Evolutionary conservation across 2,113 vertebrate genomes (phyloP), one percentile per base, ranked within the genome.

Genomic region (Neolamprologus fasciatus): DNA sequence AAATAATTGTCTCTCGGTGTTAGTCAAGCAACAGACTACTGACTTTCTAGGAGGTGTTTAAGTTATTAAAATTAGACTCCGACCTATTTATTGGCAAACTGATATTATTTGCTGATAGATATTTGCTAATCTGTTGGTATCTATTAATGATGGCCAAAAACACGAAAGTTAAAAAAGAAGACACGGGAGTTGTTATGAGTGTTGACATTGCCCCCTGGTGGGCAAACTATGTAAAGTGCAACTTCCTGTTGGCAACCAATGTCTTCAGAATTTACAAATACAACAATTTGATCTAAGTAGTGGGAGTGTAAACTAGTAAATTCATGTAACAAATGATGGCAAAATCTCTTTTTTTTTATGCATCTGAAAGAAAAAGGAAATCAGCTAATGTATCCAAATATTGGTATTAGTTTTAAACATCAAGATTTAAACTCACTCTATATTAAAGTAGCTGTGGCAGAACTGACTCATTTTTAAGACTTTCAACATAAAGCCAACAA

Each of bases 71-170:
- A 66, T 66, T 37, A 66, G 19, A 66, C 4, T 0, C 4, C 1
- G 0, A 66, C 0, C 11, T 37, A 13, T 68, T 68, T 0, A 68
- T 8, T 68, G 4, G 61, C 0, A 66, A 66, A 68, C 0, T 37
- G 61, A 68, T 0, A 68, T 21, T 37, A 66, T 37, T 37, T 37
- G 33, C 33, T 66, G 1, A 37, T 37, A 66, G 33, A 37, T 21
- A 66, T 66, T 66, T 66, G 19, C 17, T 37, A 68, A 66, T 66
- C 33, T 0, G 33, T 37, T 21, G 11, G 19, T 68, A 68, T 68
- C 33, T 37, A 68, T 68, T 68, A 37, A 68, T 68, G 61, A 68
- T 21, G 19, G 11, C 1, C 19, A 0, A 68, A 63, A 63, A 2
- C 35, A 21, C 5, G 1, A 37, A 68, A 37, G 19, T 37, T 68